phyloP scores from a whole-genome alignment of 1,140 invertebrate genomes.

The Drosophila micromelanica region DNA sequence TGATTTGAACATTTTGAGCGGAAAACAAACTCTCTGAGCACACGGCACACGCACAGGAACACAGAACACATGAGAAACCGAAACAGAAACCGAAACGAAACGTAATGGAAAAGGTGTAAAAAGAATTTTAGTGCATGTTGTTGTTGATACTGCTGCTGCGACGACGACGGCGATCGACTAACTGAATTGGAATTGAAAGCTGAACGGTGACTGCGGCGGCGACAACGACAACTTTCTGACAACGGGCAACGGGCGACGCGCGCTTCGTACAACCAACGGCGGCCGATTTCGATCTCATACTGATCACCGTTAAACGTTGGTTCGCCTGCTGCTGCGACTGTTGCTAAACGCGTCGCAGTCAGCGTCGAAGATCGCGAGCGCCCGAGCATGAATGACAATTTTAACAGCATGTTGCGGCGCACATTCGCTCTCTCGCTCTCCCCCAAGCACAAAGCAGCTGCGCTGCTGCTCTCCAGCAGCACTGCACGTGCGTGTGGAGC shows the following conservation, averaged over 20 bases:
- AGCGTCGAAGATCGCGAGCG: conserved; percentile 36
- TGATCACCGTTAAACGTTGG: conserved; percentile 67
- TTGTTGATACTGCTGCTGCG: conserved; percentile 34
- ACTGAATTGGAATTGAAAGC: conserved; percentile 31
- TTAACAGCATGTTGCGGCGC: conserved; percentile 32
- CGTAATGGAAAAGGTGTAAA: conserved; percentile 49
- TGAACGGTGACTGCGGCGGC: conserved; percentile 15
- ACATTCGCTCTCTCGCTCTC: conserved; percentile 21
- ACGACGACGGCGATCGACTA: conserved; percentile 42
- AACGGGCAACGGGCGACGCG: conserved; percentile 45
- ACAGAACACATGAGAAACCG: conserved; percentile 30
- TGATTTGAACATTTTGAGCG: conserved; percentile 32
- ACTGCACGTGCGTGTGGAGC: conserved; percentile 59
- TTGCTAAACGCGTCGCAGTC: conserved; percentile 26
- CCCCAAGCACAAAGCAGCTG: background rate
- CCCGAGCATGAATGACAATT: conserved; percentile 63
- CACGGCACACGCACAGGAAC: conserved; percentile 25
- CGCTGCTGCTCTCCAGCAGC: conserved; percentile 10
- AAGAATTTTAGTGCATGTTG: conserved; percentile 46
- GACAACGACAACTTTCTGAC: conserved; percentile 51
- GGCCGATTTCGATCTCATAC: conserved; percentile 69
- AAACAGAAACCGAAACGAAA: conserved; percentile 47
- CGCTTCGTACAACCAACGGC: conserved; percentile 63
- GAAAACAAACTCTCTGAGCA: conserved; percentile 16
- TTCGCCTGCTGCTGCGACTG: conserved; percentile 21